These are phyloP conservation scores for Monodelphis domestica DNA, from an alignment of 2,797 vertebrate species.

Conservation along the genomic window DNA sequence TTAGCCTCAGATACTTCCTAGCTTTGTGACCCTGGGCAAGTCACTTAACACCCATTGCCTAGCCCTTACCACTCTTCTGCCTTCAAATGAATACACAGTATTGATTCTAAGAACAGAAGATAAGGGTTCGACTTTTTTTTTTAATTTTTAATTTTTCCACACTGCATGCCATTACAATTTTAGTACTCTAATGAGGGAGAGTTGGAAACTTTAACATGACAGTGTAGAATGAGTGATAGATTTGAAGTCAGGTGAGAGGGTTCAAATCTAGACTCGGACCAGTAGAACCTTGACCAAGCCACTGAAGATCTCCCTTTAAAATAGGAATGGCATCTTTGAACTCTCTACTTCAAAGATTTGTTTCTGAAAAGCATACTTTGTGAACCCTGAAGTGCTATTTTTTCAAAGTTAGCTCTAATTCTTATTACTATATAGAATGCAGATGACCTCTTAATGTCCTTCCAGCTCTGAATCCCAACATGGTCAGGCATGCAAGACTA, in stretches of 20 bases:
- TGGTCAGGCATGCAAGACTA: background rate
- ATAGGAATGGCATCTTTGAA: background rate
- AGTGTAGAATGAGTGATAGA: background rate
- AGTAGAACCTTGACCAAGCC: background rate
- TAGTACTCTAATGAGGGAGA: background rate
- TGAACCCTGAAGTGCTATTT: background rate
- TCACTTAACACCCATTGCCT: no score
- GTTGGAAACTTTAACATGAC: background rate
- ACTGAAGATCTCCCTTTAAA: background rate
- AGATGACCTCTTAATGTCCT: background rate
- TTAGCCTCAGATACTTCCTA: no score
- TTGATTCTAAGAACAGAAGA: no score
- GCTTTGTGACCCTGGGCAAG: no score
- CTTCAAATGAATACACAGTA: no score
- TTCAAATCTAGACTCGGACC: background rate
- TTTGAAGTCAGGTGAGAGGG: background rate
- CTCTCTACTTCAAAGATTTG: background rate
- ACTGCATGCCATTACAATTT: no score
- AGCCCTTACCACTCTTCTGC: no score
- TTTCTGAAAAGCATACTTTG: background rate
- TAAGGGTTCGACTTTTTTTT: no score
- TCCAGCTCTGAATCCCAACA: background rate
- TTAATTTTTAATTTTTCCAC: no score
- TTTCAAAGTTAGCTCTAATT: background rate
- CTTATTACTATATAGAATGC: background rate